phyloP scores from a whole-genome alignment of 2,113 vertebrate species.

The Silurus asotus region DNA sequence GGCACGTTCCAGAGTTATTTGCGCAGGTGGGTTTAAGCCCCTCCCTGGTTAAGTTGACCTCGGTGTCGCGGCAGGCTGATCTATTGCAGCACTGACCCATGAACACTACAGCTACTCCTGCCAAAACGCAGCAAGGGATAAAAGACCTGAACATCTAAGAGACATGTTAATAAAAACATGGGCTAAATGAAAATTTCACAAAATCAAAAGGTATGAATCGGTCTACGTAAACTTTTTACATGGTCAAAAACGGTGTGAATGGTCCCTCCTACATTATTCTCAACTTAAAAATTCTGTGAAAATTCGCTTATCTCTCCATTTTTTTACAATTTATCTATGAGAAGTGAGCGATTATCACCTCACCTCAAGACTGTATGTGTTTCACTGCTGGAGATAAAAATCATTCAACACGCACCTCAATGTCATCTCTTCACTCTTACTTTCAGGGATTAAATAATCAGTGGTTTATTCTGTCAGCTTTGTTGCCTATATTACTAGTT shows the following conservation, averaged over 20 bases:
- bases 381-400: not conserved
- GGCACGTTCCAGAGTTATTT: slow-evolving; percentile 9
- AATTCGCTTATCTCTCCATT: not conserved
- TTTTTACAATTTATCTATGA: not conserved
- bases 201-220: not conserved
- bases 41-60: slow-evolving; percentile 53
- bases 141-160: slow-evolving; percentile 8
- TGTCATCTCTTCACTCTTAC: not conserved
- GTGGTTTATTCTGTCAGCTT: no score
- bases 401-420: not conserved
- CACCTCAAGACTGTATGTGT: not conserved
- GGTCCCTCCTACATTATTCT: not conserved
- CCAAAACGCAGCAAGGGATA: slow-evolving; percentile 42
- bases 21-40: slow-evolving; percentile 29
- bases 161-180: slow-evolving; percentile 4
- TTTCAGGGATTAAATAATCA: not conserved
- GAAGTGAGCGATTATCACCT: no score
- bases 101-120: slow-evolving; percentile 53
- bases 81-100: slow-evolving; percentile 59
- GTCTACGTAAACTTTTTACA: not conserved
- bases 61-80: slow-evolving; percentile 58
- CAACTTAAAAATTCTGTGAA: not conserved
- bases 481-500: not conserved
- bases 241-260: not conserved
- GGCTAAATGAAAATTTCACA: not conserved